A percentile compares a stretch with the other conserved stretches of the same genome.
phyloP scores from a whole-genome alignment of 2,113 vertebrate genomes.

The Aleadryas rufinucha region DNA sequence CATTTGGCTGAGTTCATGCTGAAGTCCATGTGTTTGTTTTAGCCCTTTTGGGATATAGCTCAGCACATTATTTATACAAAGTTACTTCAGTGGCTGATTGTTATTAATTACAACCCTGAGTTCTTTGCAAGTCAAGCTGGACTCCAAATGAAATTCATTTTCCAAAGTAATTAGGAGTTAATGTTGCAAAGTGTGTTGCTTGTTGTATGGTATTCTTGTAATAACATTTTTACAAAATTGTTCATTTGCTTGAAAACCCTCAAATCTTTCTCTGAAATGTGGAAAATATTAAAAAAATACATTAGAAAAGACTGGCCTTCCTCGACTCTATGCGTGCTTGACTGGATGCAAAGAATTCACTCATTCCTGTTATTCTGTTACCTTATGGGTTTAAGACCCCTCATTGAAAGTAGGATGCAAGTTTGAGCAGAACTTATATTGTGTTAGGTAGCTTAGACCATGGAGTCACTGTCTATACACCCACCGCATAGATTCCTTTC shows the following conservation, averaged over 20 bases:
- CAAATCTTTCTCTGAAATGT: not conserved
- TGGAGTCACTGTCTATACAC: not conserved
- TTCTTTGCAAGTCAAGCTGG: constrained; percentile 45
- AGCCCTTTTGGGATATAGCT: constrained; percentile 78
- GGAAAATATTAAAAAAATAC: not conserved
- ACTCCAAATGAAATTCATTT: constrained; percentile 35
- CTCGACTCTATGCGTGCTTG: rapidly evolving
- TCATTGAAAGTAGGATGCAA: not conserved
- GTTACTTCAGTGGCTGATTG: constrained; percentile 73
- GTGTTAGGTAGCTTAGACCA: not conserved
- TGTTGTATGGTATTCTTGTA: not conserved
- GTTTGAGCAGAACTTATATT: not conserved
- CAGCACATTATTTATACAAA: constrained; percentile 75
- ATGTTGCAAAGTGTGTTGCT: not conserved
- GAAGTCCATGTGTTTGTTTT: constrained; percentile 77
- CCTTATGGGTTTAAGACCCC: not conserved
- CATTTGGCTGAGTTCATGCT: constrained; percentile 76
- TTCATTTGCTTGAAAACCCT: not conserved
- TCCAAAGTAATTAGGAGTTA: constrained; percentile 44
- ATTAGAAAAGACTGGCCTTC: not conserved
- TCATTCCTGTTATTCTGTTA: not conserved
- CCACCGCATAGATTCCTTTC: not conserved
- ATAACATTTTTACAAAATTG: not conserved
- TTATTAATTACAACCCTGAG: constrained; percentile 82
- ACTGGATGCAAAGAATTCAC: not conserved